These are phyloP conservation scores for Dolichallabes microphthalmus DNA, from an alignment of 2,113 vertebrate genomes.

Conservation along the genomic window DNA sequence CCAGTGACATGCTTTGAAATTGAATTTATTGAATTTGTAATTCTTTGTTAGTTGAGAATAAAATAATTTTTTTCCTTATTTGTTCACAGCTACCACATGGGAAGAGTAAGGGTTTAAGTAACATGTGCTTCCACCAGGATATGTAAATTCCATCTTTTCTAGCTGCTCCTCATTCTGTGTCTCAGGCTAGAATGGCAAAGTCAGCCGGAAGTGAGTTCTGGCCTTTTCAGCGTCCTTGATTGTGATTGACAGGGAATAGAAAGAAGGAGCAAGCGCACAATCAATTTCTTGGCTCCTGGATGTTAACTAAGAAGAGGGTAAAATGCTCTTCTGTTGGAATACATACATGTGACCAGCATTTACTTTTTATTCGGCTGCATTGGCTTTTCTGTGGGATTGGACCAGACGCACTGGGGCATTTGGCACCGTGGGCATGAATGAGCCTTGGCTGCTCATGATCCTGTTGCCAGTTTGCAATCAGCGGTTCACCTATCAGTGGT, in stretches of 20 bases:
- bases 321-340: not conserved
- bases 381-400: too few relatives aligned
- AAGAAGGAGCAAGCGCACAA: not conserved
- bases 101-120: not conserved
- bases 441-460: too few relatives aligned
- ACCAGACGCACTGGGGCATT: too few relatives aligned
- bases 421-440: too few relatives aligned
- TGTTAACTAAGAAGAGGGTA: not conserved
- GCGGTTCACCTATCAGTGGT: not conserved
- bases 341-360: not conserved
- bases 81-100: not conserved
- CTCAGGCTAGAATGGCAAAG: not conserved
- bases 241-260: not conserved
- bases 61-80: too few relatives aligned
- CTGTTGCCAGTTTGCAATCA: too few relatives aligned
- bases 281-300: not conserved
- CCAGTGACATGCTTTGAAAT: not conserved
- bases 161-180: not conserved
- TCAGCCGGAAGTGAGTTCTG: not conserved
- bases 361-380: too few relatives aligned
- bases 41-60: too few relatives aligned
- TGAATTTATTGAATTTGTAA: not conserved
- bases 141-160: not conserved
- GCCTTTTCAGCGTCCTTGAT: not conserved
- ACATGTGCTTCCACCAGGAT: not conserved